phyloP scores from a whole-genome alignment of 2,888 invertebrate species.

The Thyatira batis region DNA sequence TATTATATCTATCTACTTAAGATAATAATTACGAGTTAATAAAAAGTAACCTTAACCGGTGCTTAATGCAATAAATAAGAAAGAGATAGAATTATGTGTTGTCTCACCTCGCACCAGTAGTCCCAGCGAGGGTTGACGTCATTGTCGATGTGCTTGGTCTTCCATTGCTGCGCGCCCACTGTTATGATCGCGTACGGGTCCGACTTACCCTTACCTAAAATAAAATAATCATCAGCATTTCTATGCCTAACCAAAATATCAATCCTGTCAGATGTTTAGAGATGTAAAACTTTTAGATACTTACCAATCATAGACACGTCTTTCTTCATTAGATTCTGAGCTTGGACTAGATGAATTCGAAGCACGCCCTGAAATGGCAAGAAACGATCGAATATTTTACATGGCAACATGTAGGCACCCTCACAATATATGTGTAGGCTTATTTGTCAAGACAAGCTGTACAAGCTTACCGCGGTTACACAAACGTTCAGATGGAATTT shows the following conservation, averaged over 20 bases:
- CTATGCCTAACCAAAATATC: no score
- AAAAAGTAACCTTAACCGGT: conserved; percentile 26
- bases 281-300: conserved; percentile 22
- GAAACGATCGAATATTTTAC: conserved; percentile 3
- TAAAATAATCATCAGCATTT: no score
- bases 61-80: conserved; percentile 19
- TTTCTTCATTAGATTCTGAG: conserved; percentile 97
- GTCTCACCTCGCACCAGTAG: conserved; percentile 96
- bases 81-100: conserved; percentile 11
- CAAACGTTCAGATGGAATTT: no score
- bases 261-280: no score
- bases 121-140: conserved; percentile 98
- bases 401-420: no score
- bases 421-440: no score
- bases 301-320: conserved; percentile 95
- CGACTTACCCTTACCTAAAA: conserved; percentile 93
- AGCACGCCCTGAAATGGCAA: conserved; percentile 90
- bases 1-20: conserved; percentile 5
- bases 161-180: conserved; percentile 96
- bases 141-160: conserved; percentile 96
- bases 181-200: conserved; percentile 97
- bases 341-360: conserved; percentile 96
- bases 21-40: neutral
- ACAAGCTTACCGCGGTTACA: no score
- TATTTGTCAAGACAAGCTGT: no score